Evolutionary conservation across 2,888 invertebrate genomes (phyloP).

Genomic region (Chloroclysta siterata): DNA sequence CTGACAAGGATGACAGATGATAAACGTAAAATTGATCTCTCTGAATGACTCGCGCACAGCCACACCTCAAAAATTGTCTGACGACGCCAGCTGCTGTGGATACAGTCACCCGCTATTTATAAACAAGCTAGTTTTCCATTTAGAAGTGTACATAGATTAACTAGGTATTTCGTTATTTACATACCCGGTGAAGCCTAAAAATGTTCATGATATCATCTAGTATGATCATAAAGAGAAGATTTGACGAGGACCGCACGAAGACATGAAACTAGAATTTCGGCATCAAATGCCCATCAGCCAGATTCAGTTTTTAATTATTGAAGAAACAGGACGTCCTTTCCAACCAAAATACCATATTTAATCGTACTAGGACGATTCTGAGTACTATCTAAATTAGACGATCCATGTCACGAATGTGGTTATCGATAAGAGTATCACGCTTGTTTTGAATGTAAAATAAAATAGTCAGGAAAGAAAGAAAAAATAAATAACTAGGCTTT

Average conservation of each 20-base stretch:
- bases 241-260: background rate
- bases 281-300: no score
- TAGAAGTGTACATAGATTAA: slow-evolving; percentile 28
- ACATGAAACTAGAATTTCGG: background rate
- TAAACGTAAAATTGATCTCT: slow-evolving; percentile 46
- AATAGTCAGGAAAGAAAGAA: background rate
- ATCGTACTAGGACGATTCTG: no score
- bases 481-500: no score
- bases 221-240: background rate
- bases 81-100: slow-evolving; percentile 45
- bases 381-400: background rate
- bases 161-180: slow-evolving; percentile 15
- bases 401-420: slow-evolving; percentile 3
- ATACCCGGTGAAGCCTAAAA: slow-evolving; percentile 7
- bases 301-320: no score
- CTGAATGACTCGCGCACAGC: slow-evolving; percentile 43
- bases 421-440: slow-evolving; percentile 3
- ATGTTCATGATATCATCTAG: background rate
- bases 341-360: background rate
- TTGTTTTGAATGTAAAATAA: slow-evolving; percentile 9
- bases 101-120: slow-evolving; percentile 56
- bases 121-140: slow-evolving; percentile 52
- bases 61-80: slow-evolving; percentile 57
- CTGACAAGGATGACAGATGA: slow-evolving; percentile 49
- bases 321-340: background rate